Evolutionary conservation across 2,113 vertebrate species (phyloP), one percentile per base, ranked within the genome.

Genomic region (Lophochroa leadbeateri): DNA sequence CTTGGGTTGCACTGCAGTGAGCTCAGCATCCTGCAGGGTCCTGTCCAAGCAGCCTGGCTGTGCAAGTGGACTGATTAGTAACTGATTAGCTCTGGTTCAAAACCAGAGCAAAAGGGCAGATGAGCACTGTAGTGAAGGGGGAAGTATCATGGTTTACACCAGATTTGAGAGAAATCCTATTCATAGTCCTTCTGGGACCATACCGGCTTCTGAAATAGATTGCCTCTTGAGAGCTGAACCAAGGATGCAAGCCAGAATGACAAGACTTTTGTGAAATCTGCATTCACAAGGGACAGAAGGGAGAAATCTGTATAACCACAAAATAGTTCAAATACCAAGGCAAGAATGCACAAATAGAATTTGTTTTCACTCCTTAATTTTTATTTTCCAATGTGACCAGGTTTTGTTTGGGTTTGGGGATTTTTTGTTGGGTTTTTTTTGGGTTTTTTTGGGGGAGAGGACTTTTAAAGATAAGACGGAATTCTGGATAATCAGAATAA

Each of bases 81-180:
- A 41, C 41, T 41, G 41, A 41, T 41, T 41, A 41, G 41, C 41
- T 41, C 41, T 41, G 41, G 13, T 57, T 31, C 60, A 83, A 88
- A 85, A 35, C 14, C 39, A 37, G 71, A 80, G 58, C 21, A 70
- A 46, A 87, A 92, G 39, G 76, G 24, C 50, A 55, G 68, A 67
- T 55, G 68, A 92, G 20, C 33, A 21, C 39, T 78, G 18, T 13
- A 86, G 67, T 39, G 43, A 88, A 88, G 82, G 60, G 33, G 47
- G 55, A 79, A 55, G 33, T 60, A 60, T 68, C 7, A 6, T 60
- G 35, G 90, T 95, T 91, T 90, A 39, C 79, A 90, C 9, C 43
- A 86, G 76, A 63, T 94, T 88, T 64, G 50, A 88, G 79, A 77
- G 90, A 86, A 96, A 49, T n/a, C 46, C 53, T 72, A 5, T 70